These are phyloP conservation scores for Epinotia nisella DNA, from an alignment of 2,888 invertebrate species.

Conservation along the genomic window DNA sequence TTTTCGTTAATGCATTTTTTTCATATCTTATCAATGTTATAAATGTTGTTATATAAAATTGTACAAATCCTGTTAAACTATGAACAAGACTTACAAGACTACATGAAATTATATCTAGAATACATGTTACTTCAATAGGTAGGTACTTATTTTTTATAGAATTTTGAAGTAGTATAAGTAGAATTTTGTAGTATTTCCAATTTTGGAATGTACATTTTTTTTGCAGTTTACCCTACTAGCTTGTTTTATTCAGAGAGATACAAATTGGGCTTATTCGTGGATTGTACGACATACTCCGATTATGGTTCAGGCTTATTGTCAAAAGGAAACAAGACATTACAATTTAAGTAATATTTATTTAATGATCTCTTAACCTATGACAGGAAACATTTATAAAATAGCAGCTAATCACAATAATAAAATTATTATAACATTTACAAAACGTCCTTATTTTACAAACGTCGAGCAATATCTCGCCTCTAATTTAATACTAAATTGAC, in stretches of 20 bases:
- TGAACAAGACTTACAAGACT: too few species aligned
- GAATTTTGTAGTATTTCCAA: too few species aligned
- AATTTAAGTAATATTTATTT: slow-evolving; percentile 75
- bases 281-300: not conserved
- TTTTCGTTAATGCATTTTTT: too few species aligned
- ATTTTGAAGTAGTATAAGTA: too few species aligned
- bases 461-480: slow-evolving; percentile 61
- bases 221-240: too few species aligned
- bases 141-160: too few species aligned
- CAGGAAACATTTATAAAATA: slow-evolving; percentile 83
- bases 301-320: not conserved
- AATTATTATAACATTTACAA: slow-evolving; percentile 79
- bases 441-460: slow-evolving; percentile 63
- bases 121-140: too few species aligned
- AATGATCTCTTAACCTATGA: slow-evolving; percentile 78
- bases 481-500: slow-evolving; percentile 47
- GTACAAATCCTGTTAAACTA: too few species aligned
- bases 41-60: too few species aligned
- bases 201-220: too few species aligned
- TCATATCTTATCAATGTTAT: too few species aligned
- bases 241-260: not conserved
- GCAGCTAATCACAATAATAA: slow-evolving; percentile 79
- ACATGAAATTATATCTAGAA: too few species aligned
- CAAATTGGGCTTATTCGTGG: not conserved
- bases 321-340: slow-evolving; percentile 35